These are phyloP conservation scores for Brienomyrus longianalis DNA, from an alignment of 2,113 vertebrate genomes.

Conservation along the genomic window DNA sequence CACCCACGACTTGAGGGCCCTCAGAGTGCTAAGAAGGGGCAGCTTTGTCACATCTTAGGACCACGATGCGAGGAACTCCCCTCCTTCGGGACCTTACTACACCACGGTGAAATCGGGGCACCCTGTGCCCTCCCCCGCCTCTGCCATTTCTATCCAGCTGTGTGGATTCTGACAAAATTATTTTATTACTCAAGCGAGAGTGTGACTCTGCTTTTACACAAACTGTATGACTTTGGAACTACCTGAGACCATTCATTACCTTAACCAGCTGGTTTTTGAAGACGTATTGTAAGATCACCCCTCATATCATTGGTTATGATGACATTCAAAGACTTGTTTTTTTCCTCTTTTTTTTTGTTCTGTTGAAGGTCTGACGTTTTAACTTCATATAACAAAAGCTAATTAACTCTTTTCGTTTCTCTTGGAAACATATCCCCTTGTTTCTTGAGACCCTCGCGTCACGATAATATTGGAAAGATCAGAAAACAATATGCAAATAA, in stretches of 20 bases:
- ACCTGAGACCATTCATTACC: conserved; percentile 75
- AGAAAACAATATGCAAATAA: conserved; percentile 76
- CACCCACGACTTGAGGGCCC: conserved; percentile 45
- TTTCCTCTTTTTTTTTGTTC: conserved; percentile 57
- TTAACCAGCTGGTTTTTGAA: conserved; percentile 85
- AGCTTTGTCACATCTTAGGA: conserved; percentile 27
- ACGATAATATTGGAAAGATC: conserved; percentile 59
- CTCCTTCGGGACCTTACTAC: conserved; percentile 18
- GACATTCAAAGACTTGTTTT: conserved; percentile 73
- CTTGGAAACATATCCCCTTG: conserved; percentile 29
- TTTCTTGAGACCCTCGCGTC: conserved; percentile 60
- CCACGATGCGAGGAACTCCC: conserved; percentile 18
- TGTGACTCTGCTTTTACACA: conserved; percentile 84
- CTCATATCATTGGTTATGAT: conserved; percentile 80
- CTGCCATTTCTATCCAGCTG: conserved; percentile 76
- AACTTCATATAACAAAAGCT: conserved; percentile 66
- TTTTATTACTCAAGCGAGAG: conserved; percentile 93
- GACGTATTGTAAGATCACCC: conserved; percentile 79
- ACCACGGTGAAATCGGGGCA: conserved; percentile 30
- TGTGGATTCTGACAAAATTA: conserved; percentile 75
- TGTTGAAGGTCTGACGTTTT: conserved; percentile 80
- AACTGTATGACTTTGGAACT: conserved; percentile 85
- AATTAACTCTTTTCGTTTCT: conserved; percentile 61
- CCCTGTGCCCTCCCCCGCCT: conserved; percentile 43
- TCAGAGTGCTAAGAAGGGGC: conserved; percentile 36